Conservation (phyloP, 2,888 invertebrate species). For the Ophion ventricosus region DNA sequence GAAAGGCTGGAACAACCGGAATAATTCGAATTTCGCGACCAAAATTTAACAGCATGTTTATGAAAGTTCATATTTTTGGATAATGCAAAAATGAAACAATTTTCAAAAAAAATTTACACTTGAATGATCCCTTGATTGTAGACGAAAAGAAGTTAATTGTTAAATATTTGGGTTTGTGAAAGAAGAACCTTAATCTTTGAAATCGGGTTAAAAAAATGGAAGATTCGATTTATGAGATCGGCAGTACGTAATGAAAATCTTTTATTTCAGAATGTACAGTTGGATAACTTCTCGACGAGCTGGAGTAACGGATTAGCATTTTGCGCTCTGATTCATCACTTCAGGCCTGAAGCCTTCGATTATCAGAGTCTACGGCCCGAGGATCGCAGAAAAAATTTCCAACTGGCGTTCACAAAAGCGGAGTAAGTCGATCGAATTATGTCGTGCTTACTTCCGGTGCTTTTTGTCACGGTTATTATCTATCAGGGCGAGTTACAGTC, state of each 20-base stretch:
- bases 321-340: constrained; percentile 99
- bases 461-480: background rate
- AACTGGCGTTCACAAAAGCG: constrained; percentile 98
- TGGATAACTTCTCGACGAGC: constrained; percentile 99
- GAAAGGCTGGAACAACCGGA: no score
- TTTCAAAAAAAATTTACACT: no score
- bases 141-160: no score
- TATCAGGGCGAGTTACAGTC: no score
- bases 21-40: no score
- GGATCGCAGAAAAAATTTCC: constrained; percentile 96
- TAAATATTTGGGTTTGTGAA: no score
- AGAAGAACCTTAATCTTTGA: no score
- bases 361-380: constrained; percentile 94
- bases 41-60: no score
- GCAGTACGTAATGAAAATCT: background rate
- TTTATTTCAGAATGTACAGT: constrained; percentile 92
- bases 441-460: background rate
- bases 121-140: no score
- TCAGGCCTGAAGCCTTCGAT: constrained; percentile 98
- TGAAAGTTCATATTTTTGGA: no score
- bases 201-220: background rate
- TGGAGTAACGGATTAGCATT: constrained; percentile 99
- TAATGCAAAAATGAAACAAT: no score
- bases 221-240: background rate
- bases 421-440: constrained; percentile 89